Evolutionary conservation across 2,113 vertebrate genomes (phyloP).

Genomic region (Pygathrix nemaeus): DNA sequence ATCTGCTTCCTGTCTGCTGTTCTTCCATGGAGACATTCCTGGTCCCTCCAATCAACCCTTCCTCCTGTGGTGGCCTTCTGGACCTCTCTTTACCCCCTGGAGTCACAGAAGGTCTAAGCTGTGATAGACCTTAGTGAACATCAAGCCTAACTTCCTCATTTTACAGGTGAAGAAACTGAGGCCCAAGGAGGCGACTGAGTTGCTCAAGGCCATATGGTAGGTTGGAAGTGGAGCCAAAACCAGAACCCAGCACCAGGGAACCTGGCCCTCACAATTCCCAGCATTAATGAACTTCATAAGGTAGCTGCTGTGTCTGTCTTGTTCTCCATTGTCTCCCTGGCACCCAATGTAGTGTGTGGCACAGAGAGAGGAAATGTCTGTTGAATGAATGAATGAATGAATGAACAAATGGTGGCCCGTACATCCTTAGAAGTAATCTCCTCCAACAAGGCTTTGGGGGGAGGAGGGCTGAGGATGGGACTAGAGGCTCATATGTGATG

Average conservation of each 20-base stretch:
- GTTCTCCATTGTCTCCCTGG: neutral
- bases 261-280: neutral
- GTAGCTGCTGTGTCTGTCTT: neutral
- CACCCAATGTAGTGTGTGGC: neutral
- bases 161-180: neutral
- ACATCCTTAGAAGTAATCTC: neutral
- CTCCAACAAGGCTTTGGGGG: neutral
- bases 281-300: neutral
- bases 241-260: neutral
- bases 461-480: too few species aligned
- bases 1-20: neutral
- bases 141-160: neutral
- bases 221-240: neutral
- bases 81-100: neutral
- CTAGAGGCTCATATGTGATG: neutral
- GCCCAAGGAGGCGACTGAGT: neutral
- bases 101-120: neutral
- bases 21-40: neutral
- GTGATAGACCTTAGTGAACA: neutral
- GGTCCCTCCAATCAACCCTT: neutral
- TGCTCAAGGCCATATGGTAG: neutral
- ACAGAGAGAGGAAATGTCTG: neutral
- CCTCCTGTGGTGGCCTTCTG: neutral
- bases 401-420: neutral
- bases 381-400: neutral